phyloP scores from a whole-genome alignment of 35 echinoderm and acorn worm genomes.

The Lytechinus variegatus region DNA sequence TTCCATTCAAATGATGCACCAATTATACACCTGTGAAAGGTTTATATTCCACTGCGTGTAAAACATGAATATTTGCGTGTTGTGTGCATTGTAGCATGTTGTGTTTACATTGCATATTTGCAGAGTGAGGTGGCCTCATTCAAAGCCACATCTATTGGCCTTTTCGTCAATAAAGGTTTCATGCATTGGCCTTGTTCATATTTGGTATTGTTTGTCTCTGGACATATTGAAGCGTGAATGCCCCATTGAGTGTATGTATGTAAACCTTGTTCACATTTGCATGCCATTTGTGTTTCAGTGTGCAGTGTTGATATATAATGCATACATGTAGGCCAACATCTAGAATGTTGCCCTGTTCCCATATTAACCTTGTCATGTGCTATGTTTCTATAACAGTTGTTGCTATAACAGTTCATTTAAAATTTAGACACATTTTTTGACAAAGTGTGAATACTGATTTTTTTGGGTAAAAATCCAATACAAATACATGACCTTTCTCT shows the following conservation, averaged over 20 bases:
- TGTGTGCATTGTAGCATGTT: background rate
- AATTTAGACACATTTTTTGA: too few relatives aligned
- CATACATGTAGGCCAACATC: too few relatives aligned
- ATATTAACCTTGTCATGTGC: too few relatives aligned
- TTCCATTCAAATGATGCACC: background rate
- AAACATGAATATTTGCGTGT: background rate
- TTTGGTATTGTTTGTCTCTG: background rate
- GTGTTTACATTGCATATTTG: conserved; percentile 5
- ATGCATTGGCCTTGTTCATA: background rate
- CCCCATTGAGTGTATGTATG: background rate
- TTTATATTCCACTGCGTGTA: background rate
- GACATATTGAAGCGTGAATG: background rate
- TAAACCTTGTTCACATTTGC: background rate
- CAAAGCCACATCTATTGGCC: background rate
- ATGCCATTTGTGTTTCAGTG: background rate
- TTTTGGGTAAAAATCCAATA: too few relatives aligned
- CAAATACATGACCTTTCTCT: too few relatives aligned
- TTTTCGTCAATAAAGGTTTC: background rate
- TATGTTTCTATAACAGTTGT: too few relatives aligned
- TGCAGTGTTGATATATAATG: too few relatives aligned
- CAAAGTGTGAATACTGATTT: too few relatives aligned
- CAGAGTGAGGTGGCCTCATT: background rate
- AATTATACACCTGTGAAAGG: background rate
- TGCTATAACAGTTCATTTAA: too few relatives aligned
- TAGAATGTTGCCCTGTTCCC: too few relatives aligned